Evolutionary conservation across 2,113 vertebrate genomes (phyloP), one percentile per base, ranked within the genome.

Genomic region (Mirounga angustirostris): DNA sequence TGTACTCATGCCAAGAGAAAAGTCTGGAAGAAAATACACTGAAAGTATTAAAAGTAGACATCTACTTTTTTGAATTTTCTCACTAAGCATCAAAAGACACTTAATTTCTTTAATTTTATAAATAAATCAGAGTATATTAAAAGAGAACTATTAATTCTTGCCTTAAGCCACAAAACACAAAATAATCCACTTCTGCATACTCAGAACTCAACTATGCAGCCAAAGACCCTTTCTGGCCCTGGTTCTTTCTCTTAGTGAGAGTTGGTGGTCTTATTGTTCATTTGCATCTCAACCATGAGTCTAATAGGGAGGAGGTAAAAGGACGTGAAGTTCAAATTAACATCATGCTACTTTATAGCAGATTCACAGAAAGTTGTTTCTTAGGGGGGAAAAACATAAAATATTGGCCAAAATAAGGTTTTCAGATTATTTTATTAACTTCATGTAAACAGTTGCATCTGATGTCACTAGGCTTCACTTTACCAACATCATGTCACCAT

Each of bases 391-490:
- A 89, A 94, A 69, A 50, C 59, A 84, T 26, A 91, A 79, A 83
- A 80, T 85, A 73, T 6, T 74, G 58, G n/a, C 33, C 61, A n/a
- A 80, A 95, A 52, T 56, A 56, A 71, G 58, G 7, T 73, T 87
- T 89, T 91, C 33, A 43, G 59, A 89, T 84, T 80, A 54, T 56
- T 78, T 74, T 90, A 73, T 83, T 84, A 83, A 71, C 26, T 82
- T 91, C 2, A 74, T 4, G 1, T 54, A 87, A 94, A 88, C 43
- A 74, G 63, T 33, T 78, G 36, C 36, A 52, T n/a, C 61, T 89
- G 40, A 40, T 78, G 50, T 73, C 61, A 73, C 26, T 36, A 71
- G 74, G 43, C 22, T 76, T 93, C 7, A 50, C 40, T 69, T 93
- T 54, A 69, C 58, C 63, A 74, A 18, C 40, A 56, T 81, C 61